Evolutionary conservation across 2,113 vertebrate genomes (phyloP).

Genomic region (Nycticebus coucang): DNA sequence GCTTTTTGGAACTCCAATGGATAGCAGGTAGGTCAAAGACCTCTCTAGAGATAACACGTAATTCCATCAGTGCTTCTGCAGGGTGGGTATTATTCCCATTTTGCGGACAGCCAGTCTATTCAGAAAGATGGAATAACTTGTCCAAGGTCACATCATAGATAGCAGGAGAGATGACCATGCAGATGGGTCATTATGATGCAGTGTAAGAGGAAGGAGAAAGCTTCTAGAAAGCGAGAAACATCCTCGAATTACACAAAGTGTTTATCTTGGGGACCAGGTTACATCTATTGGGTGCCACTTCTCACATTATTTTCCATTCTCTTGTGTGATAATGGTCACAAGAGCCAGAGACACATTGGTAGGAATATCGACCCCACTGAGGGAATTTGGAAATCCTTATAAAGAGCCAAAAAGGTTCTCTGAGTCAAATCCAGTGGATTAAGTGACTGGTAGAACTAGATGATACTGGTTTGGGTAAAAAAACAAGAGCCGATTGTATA

Average conservation of each 20-base stretch:
- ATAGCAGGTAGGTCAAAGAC: background rate
- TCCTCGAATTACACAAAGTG: background rate
- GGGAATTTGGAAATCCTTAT: background rate
- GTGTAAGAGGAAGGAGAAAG: background rate
- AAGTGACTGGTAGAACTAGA: background rate
- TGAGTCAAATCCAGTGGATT: background rate
- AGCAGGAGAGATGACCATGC: background rate
- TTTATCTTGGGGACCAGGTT: background rate
- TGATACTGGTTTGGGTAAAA: constrained; percentile 8
- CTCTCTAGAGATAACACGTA: background rate
- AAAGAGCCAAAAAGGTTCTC: background rate
- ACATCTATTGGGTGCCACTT: background rate
- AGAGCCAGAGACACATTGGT: background rate
- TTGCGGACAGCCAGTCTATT: background rate
- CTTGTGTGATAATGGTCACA: background rate
- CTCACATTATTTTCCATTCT: background rate
- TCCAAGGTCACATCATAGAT: background rate
- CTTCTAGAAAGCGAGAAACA: constrained; percentile 12
- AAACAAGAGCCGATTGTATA: background rate
- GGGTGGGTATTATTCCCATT: background rate
- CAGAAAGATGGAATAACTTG: background rate
- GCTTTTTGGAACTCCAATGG: background rate
- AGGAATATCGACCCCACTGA: background rate
- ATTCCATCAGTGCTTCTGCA: background rate
- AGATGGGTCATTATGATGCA: background rate